Conservation (phyloP, 2,797 vertebrate species). For the Pseudomugil gertrudae region DNA sequence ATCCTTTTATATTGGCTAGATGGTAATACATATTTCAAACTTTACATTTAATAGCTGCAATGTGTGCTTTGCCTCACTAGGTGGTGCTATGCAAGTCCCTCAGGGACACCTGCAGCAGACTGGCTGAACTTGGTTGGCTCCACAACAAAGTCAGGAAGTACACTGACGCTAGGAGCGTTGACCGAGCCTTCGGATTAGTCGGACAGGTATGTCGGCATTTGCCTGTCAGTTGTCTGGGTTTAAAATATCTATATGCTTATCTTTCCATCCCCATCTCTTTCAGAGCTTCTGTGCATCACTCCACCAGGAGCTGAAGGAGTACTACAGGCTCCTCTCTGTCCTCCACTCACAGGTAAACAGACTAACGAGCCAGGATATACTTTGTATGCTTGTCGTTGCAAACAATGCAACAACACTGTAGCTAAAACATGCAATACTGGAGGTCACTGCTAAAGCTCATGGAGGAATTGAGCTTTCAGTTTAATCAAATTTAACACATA, state of each 20-base stretch:
- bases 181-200: slow-evolving; percentile 94
- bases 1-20: too few relatives aligned
- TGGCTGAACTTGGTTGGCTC: slow-evolving; percentile 95
- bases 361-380: not conserved
- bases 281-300: slow-evolving; percentile 98
- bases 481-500: too few relatives aligned
- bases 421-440: too few relatives aligned
- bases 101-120: slow-evolving; percentile 89
- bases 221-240: not conserved
- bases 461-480: too few relatives aligned
- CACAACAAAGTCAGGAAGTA: slow-evolving; percentile 98
- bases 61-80: slow-evolving; percentile 72
- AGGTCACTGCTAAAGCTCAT: too few relatives aligned
- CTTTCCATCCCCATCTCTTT: slow-evolving; percentile 69
- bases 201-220: slow-evolving; percentile 86
- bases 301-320: slow-evolving; percentile 97
- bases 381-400: too few relatives aligned
- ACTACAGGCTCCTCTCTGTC: slow-evolving; percentile 95
- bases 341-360: slow-evolving; percentile 92
- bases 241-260: slow-evolving; percentile 73
- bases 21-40: too few relatives aligned
- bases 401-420: too few relatives aligned
- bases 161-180: slow-evolving; percentile 92
- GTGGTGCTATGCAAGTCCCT: slow-evolving; percentile 91
- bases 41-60: not conserved